Percentiles rank a stretch among this genome's conserved stretches.
phyloP scores from a whole-genome alignment of 2,113 vertebrate species.

The Xenotilapia flavipinnis region DNA sequence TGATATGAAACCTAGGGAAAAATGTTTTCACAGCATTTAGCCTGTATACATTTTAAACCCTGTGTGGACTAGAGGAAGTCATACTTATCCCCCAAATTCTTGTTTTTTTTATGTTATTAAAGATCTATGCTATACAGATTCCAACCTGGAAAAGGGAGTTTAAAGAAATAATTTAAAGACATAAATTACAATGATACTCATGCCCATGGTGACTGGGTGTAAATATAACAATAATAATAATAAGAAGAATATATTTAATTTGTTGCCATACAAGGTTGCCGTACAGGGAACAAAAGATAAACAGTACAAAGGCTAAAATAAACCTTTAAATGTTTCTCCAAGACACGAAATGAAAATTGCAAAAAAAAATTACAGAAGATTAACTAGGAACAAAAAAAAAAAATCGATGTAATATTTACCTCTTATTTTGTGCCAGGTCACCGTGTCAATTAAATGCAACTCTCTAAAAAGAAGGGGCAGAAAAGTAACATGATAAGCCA shows the following conservation, averaged over 20 bases:
- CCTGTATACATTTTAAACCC: background rate
- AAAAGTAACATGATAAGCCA: background rate
- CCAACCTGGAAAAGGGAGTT: background rate
- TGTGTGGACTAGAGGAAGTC: background rate
- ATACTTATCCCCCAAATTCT: background rate
- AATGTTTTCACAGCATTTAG: background rate
- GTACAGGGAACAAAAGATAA: background rate
- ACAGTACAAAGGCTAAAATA: background rate
- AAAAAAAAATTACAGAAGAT: background rate
- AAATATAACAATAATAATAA: background rate
- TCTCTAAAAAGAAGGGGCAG: constrained; percentile 69
- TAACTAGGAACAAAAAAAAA: background rate
- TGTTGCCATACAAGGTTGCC: background rate
- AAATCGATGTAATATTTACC: constrained; percentile 54
- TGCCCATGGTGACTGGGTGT: background rate
- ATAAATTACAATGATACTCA: background rate
- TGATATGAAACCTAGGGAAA: background rate
- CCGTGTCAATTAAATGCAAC: constrained; percentile 84
- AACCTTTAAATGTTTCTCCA: background rate
- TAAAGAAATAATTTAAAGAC: background rate
- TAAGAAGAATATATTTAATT: accelerated
- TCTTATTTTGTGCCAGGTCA: constrained; percentile 90
- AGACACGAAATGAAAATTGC: background rate
- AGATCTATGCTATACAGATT: background rate
- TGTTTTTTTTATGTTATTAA: background rate